A percentile compares a stretch with the other conserved stretches of the same genome.
phyloP scores from a whole-genome alignment of 2,888 invertebrate genomes.

The Heliconius aoede region DNA sequence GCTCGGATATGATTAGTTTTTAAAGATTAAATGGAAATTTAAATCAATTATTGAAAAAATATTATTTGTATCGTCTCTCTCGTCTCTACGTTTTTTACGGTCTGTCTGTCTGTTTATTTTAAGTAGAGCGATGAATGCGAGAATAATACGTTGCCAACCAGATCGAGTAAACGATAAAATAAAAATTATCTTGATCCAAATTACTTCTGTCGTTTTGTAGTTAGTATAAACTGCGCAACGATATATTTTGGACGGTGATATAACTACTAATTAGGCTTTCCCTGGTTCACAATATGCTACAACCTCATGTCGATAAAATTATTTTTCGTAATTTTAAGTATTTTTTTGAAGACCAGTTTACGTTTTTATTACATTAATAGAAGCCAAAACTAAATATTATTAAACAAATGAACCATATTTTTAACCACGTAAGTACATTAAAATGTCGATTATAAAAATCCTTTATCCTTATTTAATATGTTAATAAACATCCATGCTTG shows the following conservation, averaged over 20 bases:
- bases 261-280: background rate
- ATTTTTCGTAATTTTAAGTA: no score
- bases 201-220: background rate
- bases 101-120: background rate
- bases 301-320: background rate
- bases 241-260: background rate
- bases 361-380: no score
- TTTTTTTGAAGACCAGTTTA: no score
- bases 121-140: background rate
- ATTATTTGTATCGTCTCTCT: background rate
- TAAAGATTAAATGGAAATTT: no score
- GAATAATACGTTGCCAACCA: background rate
- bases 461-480: background rate
- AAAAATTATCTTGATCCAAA: background rate
- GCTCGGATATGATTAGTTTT: constrained; percentile 20
- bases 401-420: background rate
- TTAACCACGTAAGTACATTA: background rate
- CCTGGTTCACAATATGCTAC: background rate
- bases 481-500: background rate
- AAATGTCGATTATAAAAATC: background rate
- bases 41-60: no score
- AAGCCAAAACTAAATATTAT: no score
- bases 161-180: background rate
- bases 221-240: background rate
- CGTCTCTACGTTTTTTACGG: background rate